Conservation (phyloP, 2,888 invertebrate species). For the Conistra vaccinii region DNA sequence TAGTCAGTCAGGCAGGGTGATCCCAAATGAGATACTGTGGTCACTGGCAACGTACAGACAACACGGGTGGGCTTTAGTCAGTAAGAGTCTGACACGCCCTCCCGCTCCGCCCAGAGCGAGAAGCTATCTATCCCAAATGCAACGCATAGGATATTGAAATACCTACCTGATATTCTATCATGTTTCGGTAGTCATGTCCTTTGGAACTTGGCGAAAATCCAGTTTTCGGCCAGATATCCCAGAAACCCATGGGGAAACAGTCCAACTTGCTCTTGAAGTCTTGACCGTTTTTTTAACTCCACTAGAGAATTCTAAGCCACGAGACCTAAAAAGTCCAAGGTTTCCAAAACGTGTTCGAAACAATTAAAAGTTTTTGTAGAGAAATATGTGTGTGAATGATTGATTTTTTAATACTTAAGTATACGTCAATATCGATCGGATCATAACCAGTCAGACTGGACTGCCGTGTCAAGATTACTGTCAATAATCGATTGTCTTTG, state of each 20-base stretch:
- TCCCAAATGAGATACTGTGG: no score
- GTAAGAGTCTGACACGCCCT: no score
- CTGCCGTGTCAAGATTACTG: not conserved
- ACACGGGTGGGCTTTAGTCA: no score
- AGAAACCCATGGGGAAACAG: not conserved
- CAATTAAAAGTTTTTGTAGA: not conserved
- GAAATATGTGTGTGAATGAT: constrained; percentile 6
- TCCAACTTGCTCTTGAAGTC: not conserved
- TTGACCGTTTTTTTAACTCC: constrained; percentile 2
- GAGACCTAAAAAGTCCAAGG: constrained; percentile 7
- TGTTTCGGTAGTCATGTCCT: not conserved
- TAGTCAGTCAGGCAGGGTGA: not conserved
- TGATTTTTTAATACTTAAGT: constrained; percentile 9
- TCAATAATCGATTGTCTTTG: not conserved
- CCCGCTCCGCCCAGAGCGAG: no score
- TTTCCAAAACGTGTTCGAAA: constrained; percentile 10
- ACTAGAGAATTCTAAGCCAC: not conserved
- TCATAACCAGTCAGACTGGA: constrained; percentile 1
- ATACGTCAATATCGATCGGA: constrained; percentile 15
- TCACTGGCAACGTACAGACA: no score
- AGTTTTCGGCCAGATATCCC: not conserved
- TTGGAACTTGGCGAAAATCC: not conserved
- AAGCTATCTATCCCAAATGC: not conserved
- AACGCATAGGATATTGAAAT: not conserved
- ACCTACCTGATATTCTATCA: not conserved